Evolutionary conservation across 2,113 vertebrate genomes (phyloP).

Genomic region (Mesoclemmys tuberculata): DNA sequence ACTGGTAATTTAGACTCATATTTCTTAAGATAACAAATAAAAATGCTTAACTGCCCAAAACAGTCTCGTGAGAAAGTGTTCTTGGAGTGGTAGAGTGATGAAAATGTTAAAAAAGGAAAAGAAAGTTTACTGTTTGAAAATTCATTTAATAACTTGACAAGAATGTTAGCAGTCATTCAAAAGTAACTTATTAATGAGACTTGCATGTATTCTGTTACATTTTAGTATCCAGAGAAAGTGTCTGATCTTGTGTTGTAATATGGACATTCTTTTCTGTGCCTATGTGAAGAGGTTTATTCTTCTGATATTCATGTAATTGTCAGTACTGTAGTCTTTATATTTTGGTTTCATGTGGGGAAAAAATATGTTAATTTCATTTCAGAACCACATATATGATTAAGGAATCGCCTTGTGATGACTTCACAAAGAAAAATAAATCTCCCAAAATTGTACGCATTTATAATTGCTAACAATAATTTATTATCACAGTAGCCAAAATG

Average conservation of each 20-base stretch:
- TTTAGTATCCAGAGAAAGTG: background rate
- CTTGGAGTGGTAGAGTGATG: background rate
- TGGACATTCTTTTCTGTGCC: background rate
- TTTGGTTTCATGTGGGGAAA: background rate
- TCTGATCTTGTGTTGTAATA: background rate
- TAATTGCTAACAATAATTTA: background rate
- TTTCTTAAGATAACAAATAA: background rate
- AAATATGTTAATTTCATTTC: background rate
- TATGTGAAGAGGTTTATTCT: background rate
- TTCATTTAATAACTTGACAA: background rate
- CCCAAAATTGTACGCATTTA: background rate
- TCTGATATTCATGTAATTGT: background rate
- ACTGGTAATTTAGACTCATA: background rate
- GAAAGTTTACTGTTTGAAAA: background rate
- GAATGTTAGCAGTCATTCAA: background rate
- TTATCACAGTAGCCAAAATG: background rate
- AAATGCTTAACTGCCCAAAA: background rate
- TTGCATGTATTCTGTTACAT: background rate
- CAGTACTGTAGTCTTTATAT: background rate
- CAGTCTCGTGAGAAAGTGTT: background rate
- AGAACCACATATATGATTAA: background rate
- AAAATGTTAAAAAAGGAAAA: background rate
- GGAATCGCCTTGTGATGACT: background rate
- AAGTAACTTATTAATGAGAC: background rate
- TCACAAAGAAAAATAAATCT: background rate